Evolutionary conservation across 2,888 invertebrate genomes (phyloP).

Genomic region (Drosophila bunnanda): DNA sequence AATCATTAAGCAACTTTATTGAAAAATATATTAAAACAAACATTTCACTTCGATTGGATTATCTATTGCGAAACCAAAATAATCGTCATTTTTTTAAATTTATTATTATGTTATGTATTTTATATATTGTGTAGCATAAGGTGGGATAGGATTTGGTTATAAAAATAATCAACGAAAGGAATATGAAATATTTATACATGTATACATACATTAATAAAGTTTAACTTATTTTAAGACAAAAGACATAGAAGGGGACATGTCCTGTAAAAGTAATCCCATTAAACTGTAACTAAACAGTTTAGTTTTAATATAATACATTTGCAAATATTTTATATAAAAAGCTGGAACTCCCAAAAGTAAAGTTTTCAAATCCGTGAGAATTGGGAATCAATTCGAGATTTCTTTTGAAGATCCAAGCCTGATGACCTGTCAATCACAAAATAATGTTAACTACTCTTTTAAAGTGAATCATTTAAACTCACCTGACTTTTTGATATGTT

Average conservation of each 20-base stretch:
- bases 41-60: too few species aligned
- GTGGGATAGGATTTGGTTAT: background rate
- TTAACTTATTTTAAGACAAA: too few species aligned
- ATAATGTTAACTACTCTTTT: background rate
- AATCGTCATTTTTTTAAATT: too few species aligned
- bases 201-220: too few species aligned
- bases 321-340: background rate
- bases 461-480: background rate
- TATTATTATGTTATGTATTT: background rate
- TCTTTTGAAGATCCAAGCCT: background rate
- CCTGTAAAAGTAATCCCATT: background rate
- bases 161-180: background rate
- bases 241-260: too few species aligned
- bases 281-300: background rate
- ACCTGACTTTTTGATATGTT: conserved; percentile 20
- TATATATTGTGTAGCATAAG: background rate
- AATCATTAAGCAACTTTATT: too few species aligned
- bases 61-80: too few species aligned
- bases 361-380: background rate
- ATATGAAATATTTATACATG: background rate
- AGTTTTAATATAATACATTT: background rate
- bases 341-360: background rate
- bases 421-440: background rate
- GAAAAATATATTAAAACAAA: too few species aligned
- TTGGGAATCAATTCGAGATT: background rate